phyloP scores from a whole-genome alignment of 2,797 vertebrate species.

The Oreochromis grahami region DNA sequence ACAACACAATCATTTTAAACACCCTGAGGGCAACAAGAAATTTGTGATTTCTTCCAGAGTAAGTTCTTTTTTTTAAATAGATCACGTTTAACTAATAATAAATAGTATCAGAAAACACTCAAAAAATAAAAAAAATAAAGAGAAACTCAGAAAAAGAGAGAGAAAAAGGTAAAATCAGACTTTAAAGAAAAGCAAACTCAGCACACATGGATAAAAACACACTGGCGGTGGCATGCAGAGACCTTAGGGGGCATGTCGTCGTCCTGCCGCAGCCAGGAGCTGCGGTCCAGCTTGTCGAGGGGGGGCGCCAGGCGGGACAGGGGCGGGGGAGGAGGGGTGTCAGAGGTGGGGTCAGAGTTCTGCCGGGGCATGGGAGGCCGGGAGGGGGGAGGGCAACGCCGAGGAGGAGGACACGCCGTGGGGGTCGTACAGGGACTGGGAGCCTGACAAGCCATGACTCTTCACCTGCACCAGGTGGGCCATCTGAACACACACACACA shows the following conservation, averaged over 20 bases:
- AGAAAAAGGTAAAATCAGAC: background rate
- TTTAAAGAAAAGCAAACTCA: background rate
- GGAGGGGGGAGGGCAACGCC: slow-evolving; percentile 90
- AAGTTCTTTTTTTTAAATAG: background rate
- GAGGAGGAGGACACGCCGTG: slow-evolving; percentile 92
- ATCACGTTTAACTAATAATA: background rate
- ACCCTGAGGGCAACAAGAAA: background rate
- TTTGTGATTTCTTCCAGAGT: background rate
- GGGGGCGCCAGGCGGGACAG: slow-evolving; percentile 84
- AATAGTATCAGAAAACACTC: background rate
- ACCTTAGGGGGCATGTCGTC: slow-evolving; percentile 98
- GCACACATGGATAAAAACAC: slow-evolving; percentile 1
- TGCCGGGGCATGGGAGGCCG: slow-evolving; percentile 96
- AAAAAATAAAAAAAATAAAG: background rate
- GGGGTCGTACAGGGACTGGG: slow-evolving; percentile 96
- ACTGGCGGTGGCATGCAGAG: slow-evolving; percentile 33
- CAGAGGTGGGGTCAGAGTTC: slow-evolving; percentile 98
- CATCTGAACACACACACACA: slow-evolving; percentile 69
- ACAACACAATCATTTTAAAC: background rate
- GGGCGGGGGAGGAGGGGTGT: slow-evolving; percentile 89
- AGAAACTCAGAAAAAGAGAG: background rate
- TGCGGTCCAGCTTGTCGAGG: slow-evolving; percentile 92
- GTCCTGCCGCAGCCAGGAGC: slow-evolving; percentile 97
- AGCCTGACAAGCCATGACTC: slow-evolving; percentile 94
- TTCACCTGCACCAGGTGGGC: slow-evolving; percentile 95